These are phyloP conservation scores for Plodia interpunctella DNA, from an alignment of 1,140 invertebrate genomes.

Conservation along the genomic window DNA sequence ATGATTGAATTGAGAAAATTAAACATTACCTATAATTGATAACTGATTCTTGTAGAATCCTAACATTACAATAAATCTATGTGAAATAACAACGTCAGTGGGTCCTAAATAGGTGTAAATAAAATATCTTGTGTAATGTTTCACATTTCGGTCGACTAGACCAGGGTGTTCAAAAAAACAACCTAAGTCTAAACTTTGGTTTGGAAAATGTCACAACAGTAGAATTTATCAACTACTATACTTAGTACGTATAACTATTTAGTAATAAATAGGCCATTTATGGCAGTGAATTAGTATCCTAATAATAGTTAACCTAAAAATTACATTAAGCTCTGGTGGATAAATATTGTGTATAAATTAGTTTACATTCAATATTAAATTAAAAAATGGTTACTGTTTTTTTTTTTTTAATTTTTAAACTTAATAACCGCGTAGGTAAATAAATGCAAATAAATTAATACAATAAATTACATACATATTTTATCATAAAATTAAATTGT, in stretches of 20 bases:
- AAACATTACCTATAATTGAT: neutral
- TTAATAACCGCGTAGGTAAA: too few species aligned
- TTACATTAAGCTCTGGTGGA: neutral
- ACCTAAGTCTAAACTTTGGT: slow-evolving; percentile 42
- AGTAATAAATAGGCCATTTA: slow-evolving; percentile 52
- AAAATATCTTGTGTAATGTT: slow-evolving; percentile 18
- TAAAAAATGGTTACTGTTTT: neutral
- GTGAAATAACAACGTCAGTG: slow-evolving; percentile 30
- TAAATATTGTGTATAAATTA: neutral
- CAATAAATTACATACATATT: too few species aligned
- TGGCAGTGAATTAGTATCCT: slow-evolving; percentile 44
- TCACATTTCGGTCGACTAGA: slow-evolving; percentile 56
- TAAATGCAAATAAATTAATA: too few species aligned
- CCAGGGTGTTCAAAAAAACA: slow-evolving; percentile 47
- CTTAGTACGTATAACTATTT: slow-evolving; percentile 3
- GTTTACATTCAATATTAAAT: neutral
- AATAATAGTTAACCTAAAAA: neutral
- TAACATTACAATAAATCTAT: slow-evolving; percentile 23
- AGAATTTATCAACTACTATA: slow-evolving; percentile 15
- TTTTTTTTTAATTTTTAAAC: too few species aligned
- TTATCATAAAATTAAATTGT: too few species aligned
- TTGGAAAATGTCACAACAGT: slow-evolving; percentile 34
- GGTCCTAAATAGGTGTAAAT: slow-evolving; percentile 27
- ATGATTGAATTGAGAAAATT: neutral
- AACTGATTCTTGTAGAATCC: neutral